Base-by-base conservation (phyloP, 2,888 invertebrate genomes). In the Hermaeophaga mercurialis region DNA sequence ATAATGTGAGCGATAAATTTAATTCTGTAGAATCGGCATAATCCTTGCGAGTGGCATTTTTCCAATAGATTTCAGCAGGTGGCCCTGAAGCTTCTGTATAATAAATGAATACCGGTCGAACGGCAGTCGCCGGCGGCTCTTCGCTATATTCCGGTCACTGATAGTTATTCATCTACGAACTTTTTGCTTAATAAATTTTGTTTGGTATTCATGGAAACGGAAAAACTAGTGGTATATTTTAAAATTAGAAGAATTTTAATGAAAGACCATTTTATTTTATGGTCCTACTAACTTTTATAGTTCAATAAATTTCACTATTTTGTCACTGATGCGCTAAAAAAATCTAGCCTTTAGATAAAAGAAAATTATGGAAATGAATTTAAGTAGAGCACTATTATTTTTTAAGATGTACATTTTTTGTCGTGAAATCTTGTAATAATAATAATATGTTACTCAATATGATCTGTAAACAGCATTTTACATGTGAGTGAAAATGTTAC, bases 51-150 rank as follows among this genome's bases (percentile, higher is more conserved):
- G 45, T 59, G 65, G 60, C 62, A 59, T 59, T 61, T 65, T 64
- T 49, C 63, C 61, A 50, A 64, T 66, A 63, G 66, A 67, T 59
- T 62, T 63, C 62, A 62, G 61, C 67, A 66, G 66, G 66, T 66
- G 69, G 60, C 59, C 43, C 56, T 59, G 65, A 66, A 63, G 56
- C 62, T 61, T 58, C 53, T 52, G 45, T 59, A 63, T 59, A 63
- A 68, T 65, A 69, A 69, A 69, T 66, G 65, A 65, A 66, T 64
- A 63, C 64, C 64, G 61, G 57, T 58, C 57, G 63, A 59, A 64
- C 54, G 58, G 55, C 59, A 63, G 61, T 63, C 63, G 64, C 62
- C 54, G 63, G 62, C 52, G 59, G 54, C 59, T 61, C 61, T 43
- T 11, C 38, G 18, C 9, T 34, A 34, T 14, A 54, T 34, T 34